These are phyloP conservation scores for Bovichtus diacanthus DNA, from an alignment of 2,797 vertebrate genomes.

Conservation along the genomic window DNA sequence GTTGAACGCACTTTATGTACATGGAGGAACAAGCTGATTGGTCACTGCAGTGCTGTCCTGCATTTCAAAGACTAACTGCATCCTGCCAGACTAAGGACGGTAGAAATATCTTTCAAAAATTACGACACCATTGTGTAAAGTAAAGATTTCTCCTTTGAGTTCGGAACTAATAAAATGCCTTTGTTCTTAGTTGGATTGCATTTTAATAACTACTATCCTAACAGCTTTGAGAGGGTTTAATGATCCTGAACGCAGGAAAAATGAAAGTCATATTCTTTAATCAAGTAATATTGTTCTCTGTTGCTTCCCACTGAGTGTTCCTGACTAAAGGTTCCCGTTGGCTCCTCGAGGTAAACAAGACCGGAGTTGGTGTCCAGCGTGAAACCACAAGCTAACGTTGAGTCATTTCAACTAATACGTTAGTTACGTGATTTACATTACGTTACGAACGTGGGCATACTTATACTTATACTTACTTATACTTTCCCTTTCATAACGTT, in stretches of 20 bases:
- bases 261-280: conserved; percentile 18
- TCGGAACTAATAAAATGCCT: neutral
- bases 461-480: too few relatives aligned
- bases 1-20: conserved; percentile 52
- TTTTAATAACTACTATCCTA: neutral
- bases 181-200: neutral
- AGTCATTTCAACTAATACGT: too few relatives aligned
- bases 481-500: too few relatives aligned
- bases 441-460: too few relatives aligned
- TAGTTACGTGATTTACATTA: too few relatives aligned
- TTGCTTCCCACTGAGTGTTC: conserved; percentile 3
- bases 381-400: too few relatives aligned
- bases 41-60: conserved; percentile 19
- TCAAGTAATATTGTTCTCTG: neutral
- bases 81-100: neutral
- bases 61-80: neutral
- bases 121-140: neutral
- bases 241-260: conserved; percentile 23
- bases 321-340: neutral
- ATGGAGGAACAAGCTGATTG: conserved; percentile 31
- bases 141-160: neutral
- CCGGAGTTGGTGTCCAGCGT: too few relatives aligned
- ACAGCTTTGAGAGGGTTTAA: conserved; percentile 11
- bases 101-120: neutral
- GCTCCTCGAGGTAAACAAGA: neutral